Conservation (phyloP, 2,113 vertebrate species). For the Elaphurus davidianus region DNA sequence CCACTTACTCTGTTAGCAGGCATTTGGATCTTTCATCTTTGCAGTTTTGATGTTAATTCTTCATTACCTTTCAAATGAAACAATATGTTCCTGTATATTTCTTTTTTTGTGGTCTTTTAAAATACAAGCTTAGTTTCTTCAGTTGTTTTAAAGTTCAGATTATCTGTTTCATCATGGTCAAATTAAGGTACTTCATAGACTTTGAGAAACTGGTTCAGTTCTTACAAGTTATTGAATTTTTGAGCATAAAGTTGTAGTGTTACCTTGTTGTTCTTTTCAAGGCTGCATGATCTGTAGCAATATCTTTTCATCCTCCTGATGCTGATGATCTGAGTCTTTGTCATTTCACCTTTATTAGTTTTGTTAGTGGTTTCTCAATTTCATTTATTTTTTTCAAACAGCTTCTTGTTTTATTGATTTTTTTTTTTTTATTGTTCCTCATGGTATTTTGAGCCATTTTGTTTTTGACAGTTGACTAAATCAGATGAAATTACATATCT, state of each 20-base stretch:
- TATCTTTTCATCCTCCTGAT: background rate
- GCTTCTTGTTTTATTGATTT: background rate
- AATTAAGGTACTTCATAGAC: background rate
- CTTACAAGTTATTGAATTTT: background rate
- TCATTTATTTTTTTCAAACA: background rate
- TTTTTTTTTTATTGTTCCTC: background rate
- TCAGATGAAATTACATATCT: background rate
- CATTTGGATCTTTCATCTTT: background rate
- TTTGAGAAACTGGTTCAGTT: background rate
- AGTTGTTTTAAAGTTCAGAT: background rate
- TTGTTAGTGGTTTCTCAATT: background rate
- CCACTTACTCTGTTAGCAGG: background rate
- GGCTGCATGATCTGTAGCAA: fast-evolving
- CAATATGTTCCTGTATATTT: background rate
- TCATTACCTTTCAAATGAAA: background rate
- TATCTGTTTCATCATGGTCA: background rate
- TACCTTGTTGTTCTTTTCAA: background rate
- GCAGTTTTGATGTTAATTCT: background rate
- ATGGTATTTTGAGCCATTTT: background rate
- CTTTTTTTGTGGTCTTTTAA: background rate
- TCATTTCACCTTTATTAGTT: background rate
- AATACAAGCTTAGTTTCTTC: background rate
- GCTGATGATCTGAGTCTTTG: background rate
- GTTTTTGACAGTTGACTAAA: background rate
- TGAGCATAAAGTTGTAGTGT: background rate